Evolutionary conservation across 2,113 vertebrate genomes (phyloP), one percentile per base, ranked within the genome.

Genomic region (Hymenochirus boettgeri): DNA sequence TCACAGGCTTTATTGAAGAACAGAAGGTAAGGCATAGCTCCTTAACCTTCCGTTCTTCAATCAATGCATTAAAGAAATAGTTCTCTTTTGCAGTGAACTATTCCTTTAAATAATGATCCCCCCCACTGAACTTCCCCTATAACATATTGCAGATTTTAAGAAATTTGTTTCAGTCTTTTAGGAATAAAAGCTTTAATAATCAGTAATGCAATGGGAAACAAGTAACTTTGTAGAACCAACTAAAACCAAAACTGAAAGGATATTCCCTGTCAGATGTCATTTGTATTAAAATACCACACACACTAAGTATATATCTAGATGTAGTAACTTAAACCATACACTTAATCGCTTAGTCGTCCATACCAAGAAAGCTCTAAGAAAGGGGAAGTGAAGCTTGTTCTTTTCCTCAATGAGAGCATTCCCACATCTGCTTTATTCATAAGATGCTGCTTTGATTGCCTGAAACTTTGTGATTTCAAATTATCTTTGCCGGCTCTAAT

Each of bases 371-470:
- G n/a, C n/a, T n/a, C n/a, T n/a, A n/a, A n/a, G n/a, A n/a, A n/a
- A n/a, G n/a, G n/a, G n/a, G n/a, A n/a, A n/a, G n/a, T n/a, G 39
- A 65, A 31, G 22, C 5, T 23, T 19, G 9, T 33, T 52, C 33
- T 18, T 60, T 29, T 23, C 31, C 24, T 45, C 27, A 69, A 59
- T 31, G 35, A 42, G 47, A 42, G 48, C 31, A 29, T 59, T 24
- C 24, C 24, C 51, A 35, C 31, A 7, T 69, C 22, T 60, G 56
- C 56, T 60, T 60, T 69, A 69, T 69, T 69, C 48, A 69, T 60
- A 59, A 69, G 56, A 53, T 31, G 35, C 18, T 33, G 59, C 60
- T 60, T 53, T 69, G 65, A 69, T 69, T 69, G 47, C 56, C 23
- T 13, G 25, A 53, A 18, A 69, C 45, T 69, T 53, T 48, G 42